Percentiles rank a stretch among this genome's conserved stretches.
phyloP scores from a whole-genome alignment of 2,113 vertebrate genomes.

The Mohoua ochrocephala region DNA sequence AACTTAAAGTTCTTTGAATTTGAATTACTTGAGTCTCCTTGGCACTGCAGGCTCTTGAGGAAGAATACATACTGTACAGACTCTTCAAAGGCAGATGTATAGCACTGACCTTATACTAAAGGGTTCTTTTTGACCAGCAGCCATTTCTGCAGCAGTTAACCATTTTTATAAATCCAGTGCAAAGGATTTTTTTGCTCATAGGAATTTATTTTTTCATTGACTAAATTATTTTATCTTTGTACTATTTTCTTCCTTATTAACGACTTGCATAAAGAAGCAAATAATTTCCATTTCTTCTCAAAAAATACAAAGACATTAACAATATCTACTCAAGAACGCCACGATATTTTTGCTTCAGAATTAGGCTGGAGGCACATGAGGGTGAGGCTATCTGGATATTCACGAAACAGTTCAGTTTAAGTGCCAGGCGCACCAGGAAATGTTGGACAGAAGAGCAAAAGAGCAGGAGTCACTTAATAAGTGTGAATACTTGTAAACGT shows the following conservation, averaged over 20 bases:
- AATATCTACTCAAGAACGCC: neutral
- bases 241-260: neutral
- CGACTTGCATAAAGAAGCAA: neutral
- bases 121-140: neutral
- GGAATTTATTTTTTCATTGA: neutral
- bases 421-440: neutral
- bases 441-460: neutral
- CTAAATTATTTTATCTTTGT: neutral
- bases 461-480: neutral
- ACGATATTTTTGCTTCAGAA: neutral
- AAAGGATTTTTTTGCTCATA: neutral
- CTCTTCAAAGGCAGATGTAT: neutral
- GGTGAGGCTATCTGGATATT: neutral
- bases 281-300: neutral
- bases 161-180: neutral
- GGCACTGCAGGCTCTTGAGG: neutral
- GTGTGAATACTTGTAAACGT: neutral
- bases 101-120: neutral
- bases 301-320: neutral
- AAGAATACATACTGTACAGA: neutral
- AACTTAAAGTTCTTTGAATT: neutral
- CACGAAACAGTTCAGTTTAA: neutral
- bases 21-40: neutral
- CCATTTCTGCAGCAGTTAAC: neutral
- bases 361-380: neutral